These are phyloP conservation scores for Halisarca cf. caerulea DNA, from an alignment of 37 sponge, comb jelly and placozoan genomes.

Conservation along the genomic window DNA sequence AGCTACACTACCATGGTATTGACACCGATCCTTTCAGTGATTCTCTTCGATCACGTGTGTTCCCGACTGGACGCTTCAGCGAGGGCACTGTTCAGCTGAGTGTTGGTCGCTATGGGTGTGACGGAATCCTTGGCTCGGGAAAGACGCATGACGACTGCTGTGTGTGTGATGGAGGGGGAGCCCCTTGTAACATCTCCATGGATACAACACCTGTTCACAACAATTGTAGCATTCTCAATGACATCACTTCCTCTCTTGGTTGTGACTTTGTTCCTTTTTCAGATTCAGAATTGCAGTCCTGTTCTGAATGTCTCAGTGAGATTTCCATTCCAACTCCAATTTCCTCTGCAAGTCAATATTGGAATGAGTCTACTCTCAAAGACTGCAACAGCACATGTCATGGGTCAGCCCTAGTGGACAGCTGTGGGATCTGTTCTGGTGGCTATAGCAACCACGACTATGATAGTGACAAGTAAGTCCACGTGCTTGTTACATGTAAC, in stretches of 20 bases:
- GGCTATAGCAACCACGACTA: conserved; percentile 44
- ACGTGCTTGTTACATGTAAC: too few species aligned
- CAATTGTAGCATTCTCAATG: conserved; percentile 47
- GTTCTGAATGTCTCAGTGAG: conserved; percentile 51
- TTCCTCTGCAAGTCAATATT: background rate
- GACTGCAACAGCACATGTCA: conserved; percentile 75
- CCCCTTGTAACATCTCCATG: conserved; percentile 50
- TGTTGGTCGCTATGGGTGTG: conserved; percentile 70
- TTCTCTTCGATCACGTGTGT: conserved; percentile 45
- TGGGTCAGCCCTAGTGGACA: conserved; percentile 66
- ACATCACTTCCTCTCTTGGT: conserved; percentile 51
- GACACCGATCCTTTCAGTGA: conserved; percentile 69
- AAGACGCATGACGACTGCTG: conserved; percentile 74
- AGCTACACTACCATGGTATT: conserved; percentile 35
- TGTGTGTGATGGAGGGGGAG: conserved; percentile 83
- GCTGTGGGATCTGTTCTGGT: conserved; percentile 70
- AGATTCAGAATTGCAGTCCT: conserved; percentile 11
- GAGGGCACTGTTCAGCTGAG: conserved; percentile 9
- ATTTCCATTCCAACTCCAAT: background rate
- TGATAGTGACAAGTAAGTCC: conserved; percentile 67
- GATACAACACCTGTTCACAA: conserved; percentile 47
- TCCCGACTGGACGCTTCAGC: conserved; percentile 72
- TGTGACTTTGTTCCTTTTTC: conserved; percentile 88
- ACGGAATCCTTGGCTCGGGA: conserved; percentile 66
- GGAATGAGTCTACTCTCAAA: conserved; percentile 4